phyloP scores from a whole-genome alignment of 2,113 vertebrate genomes.

The Oceanodroma tethys region DNA sequence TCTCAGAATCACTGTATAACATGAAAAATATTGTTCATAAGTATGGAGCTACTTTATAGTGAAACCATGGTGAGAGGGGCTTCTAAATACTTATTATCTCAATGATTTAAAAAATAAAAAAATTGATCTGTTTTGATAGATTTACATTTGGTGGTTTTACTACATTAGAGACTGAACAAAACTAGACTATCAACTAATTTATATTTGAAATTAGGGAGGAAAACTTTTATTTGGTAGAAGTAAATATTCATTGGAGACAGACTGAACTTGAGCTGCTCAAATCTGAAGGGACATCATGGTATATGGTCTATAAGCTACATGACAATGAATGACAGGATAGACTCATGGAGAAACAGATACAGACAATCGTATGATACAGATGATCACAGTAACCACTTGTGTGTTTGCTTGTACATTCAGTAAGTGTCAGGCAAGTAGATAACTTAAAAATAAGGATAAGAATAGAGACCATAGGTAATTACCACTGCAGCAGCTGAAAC shows the following conservation, averaged over 20 bases:
- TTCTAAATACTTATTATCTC: not conserved
- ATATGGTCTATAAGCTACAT: not conserved
- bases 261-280: not conserved
- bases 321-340: not conserved
- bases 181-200: not conserved
- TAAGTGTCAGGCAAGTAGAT: not conserved
- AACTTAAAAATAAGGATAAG: not conserved
- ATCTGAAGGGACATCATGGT: not conserved
- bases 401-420: not conserved
- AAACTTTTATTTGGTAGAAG: not conserved
- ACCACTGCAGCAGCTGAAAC: not conserved
- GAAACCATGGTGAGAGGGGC: fast-evolving
- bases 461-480: fast-evolving
- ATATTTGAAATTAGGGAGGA: not conserved
- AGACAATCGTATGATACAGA: fast-evolving
- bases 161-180: not conserved
- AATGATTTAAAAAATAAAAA: not conserved
- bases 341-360: not conserved
- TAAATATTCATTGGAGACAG: not conserved
- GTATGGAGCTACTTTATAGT: not conserved
- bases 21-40: not conserved
- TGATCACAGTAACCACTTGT: not conserved
- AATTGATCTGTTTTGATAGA: not conserved
- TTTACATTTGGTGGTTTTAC: not conserved
- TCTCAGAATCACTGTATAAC: not conserved